These are phyloP conservation scores for Zoanthus solanderi DNA, from an alignment of 92 coral and sea anemone species.

Conservation along the genomic window DNA sequence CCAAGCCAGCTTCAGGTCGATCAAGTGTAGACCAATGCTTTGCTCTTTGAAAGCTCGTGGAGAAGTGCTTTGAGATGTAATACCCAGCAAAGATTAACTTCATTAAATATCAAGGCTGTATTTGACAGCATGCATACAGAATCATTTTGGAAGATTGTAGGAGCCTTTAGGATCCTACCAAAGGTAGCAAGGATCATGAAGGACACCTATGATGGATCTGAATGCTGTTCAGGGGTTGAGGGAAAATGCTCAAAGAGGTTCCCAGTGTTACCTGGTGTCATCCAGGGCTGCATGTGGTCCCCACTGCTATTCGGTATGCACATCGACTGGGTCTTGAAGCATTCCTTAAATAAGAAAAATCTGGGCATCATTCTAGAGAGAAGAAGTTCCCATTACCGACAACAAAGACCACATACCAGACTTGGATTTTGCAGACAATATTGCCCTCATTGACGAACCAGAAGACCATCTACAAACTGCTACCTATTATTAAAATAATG, in stretches of 20 bases:
- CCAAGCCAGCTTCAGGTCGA: neutral
- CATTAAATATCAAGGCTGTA: neutral
- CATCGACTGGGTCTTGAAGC: too few relatives aligned
- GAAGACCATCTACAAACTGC: too few relatives aligned
- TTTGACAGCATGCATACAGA: neutral
- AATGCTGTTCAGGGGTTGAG: neutral
- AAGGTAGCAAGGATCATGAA: neutral
- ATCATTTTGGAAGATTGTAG: neutral
- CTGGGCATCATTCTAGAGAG: too few relatives aligned
- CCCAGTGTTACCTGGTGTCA: too few relatives aligned
- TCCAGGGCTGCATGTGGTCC: neutral
- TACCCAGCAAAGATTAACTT: neutral
- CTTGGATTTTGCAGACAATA: too few relatives aligned
- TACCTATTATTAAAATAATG: too few relatives aligned
- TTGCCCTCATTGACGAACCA: too few relatives aligned
- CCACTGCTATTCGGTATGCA: too few relatives aligned
- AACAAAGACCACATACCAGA: too few relatives aligned
- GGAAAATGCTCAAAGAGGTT: neutral
- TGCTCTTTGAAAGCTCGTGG: too few relatives aligned
- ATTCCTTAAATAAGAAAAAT: too few relatives aligned
- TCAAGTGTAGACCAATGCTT: neutral
- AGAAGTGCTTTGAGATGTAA: neutral
- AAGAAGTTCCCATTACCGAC: too few relatives aligned
- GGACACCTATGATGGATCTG: neutral
- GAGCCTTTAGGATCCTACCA: neutral